Base-by-base conservation (phyloP, 2,113 vertebrate species). In the Euleptes europaea region DNA sequence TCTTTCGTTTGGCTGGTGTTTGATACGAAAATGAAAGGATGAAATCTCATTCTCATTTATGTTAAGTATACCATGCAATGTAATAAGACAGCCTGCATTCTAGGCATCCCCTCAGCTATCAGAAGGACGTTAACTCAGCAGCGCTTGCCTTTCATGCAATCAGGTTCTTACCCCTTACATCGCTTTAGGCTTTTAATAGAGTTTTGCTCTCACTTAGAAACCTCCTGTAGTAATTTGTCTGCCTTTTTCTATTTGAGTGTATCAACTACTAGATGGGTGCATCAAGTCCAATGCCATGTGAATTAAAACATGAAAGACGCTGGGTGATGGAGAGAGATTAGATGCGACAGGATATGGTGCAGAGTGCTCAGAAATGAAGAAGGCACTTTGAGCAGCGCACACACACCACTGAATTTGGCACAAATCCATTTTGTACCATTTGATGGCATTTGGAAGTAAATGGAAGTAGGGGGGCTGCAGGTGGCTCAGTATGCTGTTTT, bases 191-290 rank as follows among this genome's bases (percentile, higher is more conserved):
- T 60, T 47, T 92, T 94, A 91, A 90, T 89, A 90, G 89, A 92
- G 88, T 92, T 91, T 90, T 92, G 82, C 89, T 93, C 91, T 93
- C 89, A 65, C 85, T 93, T 90, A 91, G 90, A 92, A 92, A 90
- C 84, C 88, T 92, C 86, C 84, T 89, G 91, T 92, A 90, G 92
- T 92, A 94, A 94, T 95, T 95, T 92, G 91, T 78, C 80, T 91
- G 79, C 80, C 47, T 54, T 63, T 91, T 88, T 92, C 82, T 88
- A 90, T 88, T 80, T 78, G 73, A 86, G 90, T 93, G 91, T 92
- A 93, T 89, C 89, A 93, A 82, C 86, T 87, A 80, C 83, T 91
- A 51, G 51, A 88, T 93, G 90, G 80, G 44, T 84, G 89, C 82
- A 74, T 91, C 72, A 73, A 84, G 86, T 92, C 74, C 84, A 87